phyloP scores from a whole-genome alignment of 2,113 vertebrate genomes.

The Oreotragus oreotragus region DNA sequence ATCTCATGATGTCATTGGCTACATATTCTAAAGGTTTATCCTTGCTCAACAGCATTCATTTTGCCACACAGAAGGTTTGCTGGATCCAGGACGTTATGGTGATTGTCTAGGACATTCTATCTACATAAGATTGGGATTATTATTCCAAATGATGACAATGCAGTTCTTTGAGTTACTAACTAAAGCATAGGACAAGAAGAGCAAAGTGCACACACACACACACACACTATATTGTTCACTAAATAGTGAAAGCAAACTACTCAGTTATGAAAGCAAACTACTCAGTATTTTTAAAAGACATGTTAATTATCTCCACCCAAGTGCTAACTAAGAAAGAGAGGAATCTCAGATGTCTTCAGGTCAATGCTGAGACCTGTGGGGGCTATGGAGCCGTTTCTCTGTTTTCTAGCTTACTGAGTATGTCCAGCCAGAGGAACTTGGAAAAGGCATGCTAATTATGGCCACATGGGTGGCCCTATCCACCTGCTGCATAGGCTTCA shows the following conservation, averaged over 20 bases:
- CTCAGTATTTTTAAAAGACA: background rate
- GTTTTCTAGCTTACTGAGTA: background rate
- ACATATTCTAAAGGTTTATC: background rate
- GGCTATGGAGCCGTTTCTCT: background rate
- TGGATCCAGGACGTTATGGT: background rate
- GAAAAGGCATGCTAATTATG: background rate
- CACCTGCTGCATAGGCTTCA: background rate
- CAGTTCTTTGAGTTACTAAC: background rate
- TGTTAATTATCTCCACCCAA: background rate
- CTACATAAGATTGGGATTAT: background rate
- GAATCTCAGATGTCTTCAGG: background rate
- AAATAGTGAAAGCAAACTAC: background rate
- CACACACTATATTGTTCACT: background rate
- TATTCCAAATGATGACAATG: background rate
- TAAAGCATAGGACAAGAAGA: background rate
- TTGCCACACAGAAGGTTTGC: background rate
- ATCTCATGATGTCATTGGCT: background rate
- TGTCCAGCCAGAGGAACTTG: background rate
- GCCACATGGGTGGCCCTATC: background rate
- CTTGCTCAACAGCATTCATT: background rate
- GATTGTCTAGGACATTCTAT: background rate
- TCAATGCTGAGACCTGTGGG: background rate
- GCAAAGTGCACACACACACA: background rate
- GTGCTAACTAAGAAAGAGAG: background rate
- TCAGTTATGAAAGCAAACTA: background rate